Evolutionary conservation across 2,113 vertebrate genomes (phyloP), one percentile per base, ranked within the genome.

Genomic region (Anas platyrhynchos): DNA sequence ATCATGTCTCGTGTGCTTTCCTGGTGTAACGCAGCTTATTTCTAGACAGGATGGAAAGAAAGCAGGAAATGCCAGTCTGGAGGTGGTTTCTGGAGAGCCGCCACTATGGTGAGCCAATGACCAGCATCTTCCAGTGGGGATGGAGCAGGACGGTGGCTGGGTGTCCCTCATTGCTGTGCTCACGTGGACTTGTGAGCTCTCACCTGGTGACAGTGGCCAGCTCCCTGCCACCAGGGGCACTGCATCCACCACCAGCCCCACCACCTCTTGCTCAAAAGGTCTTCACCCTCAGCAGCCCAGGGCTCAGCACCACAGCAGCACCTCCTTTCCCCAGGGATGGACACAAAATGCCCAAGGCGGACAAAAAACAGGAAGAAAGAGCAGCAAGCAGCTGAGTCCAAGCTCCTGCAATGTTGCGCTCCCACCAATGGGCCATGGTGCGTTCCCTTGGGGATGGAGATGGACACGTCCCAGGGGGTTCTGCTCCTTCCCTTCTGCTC

Each of bases 161-260:
- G 25, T 65, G 78, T 41, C 25, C 23, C 11, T n/a, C 7, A 1
- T 3, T 76, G 32, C 9, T 76, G 54, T 25, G 25, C 9, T 77
- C 31, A 8, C 10, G 16, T 29, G 62, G 52, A 56, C 6, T 56
- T 72, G 9, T 8, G 66, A 48, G 68, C 20, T 5, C 26, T 69
- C 0, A 0, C 2, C 0, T 12, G 17, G 6, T 14, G n/a, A 3
- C 32, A 21, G 14, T 56, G n/a, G 58, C 55, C 66, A 89, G 63
- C 9, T 76, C 54, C 23, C 20, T 41, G 22, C 32, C 34, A 38
- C 15, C 0, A 0, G 21, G 54, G 66, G 27, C 12, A 3, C 46
- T 32, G 5, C 32, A 63, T 36, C 68, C 46, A 79, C 16, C 55
- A 71, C 22, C 75, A 68, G 55, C 55, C 68, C 50, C 46, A 31